A percentile compares a stretch with the other conserved stretches of the same genome.
phyloP scores from a whole-genome alignment of 2,113 vertebrate genomes.

The Sinocyclocheilus grahami region DNA sequence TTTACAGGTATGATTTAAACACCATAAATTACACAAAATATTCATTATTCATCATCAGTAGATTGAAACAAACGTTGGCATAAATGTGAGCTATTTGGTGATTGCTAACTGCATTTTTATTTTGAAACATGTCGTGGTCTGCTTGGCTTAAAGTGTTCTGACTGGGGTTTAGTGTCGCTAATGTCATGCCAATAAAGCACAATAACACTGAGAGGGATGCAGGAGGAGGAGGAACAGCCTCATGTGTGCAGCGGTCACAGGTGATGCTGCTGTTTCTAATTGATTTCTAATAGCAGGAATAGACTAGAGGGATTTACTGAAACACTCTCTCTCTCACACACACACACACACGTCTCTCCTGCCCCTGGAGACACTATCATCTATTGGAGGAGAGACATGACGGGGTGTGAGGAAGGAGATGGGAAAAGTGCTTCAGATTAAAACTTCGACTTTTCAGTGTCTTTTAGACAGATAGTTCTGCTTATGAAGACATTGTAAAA shows the following conservation, averaged over 20 bases:
- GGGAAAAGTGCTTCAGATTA: not conserved
- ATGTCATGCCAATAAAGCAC: not conserved
- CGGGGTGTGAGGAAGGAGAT: not conserved
- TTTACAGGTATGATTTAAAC: too few relatives aligned
- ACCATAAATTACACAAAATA: too few relatives aligned
- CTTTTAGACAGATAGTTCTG: not conserved
- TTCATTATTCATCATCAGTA: too few relatives aligned
- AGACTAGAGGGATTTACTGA: conserved; percentile 44
- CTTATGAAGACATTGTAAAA: not conserved
- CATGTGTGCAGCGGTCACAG: conserved; percentile 44
- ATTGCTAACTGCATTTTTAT: too few relatives aligned
- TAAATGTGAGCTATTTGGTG: too few relatives aligned
- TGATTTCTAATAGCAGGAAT: conserved; percentile 51
- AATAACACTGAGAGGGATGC: not conserved
- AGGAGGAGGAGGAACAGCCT: not conserved
- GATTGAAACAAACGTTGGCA: too few relatives aligned
- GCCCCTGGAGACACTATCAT: not conserved
- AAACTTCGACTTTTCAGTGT: not conserved
- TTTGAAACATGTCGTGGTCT: not conserved
- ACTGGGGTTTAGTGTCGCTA: not conserved
- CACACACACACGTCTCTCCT: not conserved
- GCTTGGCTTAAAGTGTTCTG: not conserved
- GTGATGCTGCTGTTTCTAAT: conserved; percentile 55
- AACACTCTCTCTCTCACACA: conserved; percentile 33
- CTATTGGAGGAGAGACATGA: not conserved